Evolutionary conservation across 2,797 vertebrate species (phyloP).

Genomic region (Florisuga fusca): DNA sequence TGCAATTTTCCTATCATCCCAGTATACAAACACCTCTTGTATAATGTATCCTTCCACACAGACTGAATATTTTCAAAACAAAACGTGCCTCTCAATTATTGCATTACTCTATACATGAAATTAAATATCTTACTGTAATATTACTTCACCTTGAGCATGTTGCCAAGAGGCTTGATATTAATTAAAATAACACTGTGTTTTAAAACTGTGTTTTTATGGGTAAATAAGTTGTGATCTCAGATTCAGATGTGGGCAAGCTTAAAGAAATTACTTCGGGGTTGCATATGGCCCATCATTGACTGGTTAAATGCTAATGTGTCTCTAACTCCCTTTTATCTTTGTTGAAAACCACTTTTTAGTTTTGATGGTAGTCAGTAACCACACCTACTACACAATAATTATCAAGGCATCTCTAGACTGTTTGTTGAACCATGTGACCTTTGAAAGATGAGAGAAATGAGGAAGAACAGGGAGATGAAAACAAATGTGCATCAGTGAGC

Average conservation of each 20-base stretch:
- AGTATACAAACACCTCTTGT: background rate
- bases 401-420: background rate
- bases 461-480: constrained; percentile 12
- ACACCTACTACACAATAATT: background rate
- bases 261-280: background rate
- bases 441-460: background rate
- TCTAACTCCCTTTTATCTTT: background rate
- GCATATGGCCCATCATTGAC: background rate
- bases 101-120: background rate
- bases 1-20: background rate
- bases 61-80: background rate
- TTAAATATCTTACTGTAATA: background rate
- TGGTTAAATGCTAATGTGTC: background rate
- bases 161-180: background rate
- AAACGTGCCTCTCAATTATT: background rate
- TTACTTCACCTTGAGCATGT: background rate
- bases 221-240: background rate
- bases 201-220: background rate
- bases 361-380: background rate
- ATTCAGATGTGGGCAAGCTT: background rate
- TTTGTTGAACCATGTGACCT: background rate
- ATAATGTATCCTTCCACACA: background rate
- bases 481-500: background rate
- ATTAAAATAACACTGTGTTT: background rate
- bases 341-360: background rate